A percentile compares a stretch with the other conserved stretches of the same genome.
Conservation (phyloP, 2,113 vertebrate genomes). For the Andinoacara biseriatus region DNA sequence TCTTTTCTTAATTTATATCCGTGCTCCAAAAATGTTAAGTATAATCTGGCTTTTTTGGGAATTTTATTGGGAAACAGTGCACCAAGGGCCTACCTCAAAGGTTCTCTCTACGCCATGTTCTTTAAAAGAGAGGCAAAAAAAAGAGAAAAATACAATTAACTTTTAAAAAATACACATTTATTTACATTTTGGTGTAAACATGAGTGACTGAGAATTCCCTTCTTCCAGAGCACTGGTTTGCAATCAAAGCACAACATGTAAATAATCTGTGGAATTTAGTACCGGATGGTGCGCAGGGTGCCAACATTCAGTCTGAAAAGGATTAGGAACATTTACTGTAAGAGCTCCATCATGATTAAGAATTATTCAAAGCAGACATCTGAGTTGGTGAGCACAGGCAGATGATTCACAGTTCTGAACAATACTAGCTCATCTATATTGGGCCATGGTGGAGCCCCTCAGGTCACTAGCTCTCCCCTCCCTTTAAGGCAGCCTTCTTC, state of each 20-base stretch:
- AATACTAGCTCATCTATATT: background rate
- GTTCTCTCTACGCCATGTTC: background rate
- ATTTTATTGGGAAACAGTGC: background rate
- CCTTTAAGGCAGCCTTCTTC: background rate
- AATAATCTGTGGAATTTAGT: slow-evolving; percentile 17
- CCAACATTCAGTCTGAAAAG: background rate
- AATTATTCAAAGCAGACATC: slow-evolving; percentile 9
- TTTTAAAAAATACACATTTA: slow-evolving; percentile 38
- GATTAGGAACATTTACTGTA: slow-evolving; percentile 34
- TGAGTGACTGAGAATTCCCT: background rate
- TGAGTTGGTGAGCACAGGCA: background rate
- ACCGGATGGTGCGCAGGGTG: background rate
- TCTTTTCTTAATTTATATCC: slow-evolving; percentile 5
- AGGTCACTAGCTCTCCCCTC: too few species aligned
- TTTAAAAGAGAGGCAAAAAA: background rate
- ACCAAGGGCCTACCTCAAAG: background rate
- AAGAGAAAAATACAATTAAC: background rate
- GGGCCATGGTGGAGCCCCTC: background rate
- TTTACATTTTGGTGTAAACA: background rate
- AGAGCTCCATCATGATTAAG: background rate
- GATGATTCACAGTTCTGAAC: background rate
- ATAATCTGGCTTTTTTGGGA: background rate
- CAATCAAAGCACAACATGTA: slow-evolving; percentile 6
- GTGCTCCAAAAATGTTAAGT: background rate
- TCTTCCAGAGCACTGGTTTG: background rate